Percentiles rank a stretch among this genome's conserved stretches.
These are phyloP conservation scores for Melipona beecheii DNA, from an alignment of 2,888 invertebrate species.

Conservation along the genomic window DNA sequence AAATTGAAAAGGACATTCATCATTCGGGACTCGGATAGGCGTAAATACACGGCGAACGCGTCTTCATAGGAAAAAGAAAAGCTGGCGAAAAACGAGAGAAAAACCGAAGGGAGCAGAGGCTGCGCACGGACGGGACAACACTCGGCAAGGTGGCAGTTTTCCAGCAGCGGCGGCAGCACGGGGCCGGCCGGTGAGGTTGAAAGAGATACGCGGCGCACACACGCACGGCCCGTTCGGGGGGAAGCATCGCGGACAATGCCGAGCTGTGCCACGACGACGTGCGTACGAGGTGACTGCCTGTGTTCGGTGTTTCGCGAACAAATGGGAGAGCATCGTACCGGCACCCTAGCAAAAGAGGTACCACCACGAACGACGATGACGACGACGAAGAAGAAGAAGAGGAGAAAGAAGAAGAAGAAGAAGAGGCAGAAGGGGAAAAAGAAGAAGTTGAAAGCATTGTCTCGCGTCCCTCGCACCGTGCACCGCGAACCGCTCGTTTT, in stretches of 20 bases:
- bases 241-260: constrained; percentile 62
- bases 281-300: constrained; percentile 73
- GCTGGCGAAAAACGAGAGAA: not conserved
- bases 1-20: not conserved
- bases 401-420: constrained; percentile 23
- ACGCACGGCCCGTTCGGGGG: constrained; percentile 13
- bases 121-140: not conserved
- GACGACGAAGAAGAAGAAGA: constrained; percentile 36
- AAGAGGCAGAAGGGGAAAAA: constrained; percentile 57
- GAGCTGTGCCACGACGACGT: constrained; percentile 59
- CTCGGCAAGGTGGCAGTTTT: constrained; percentile 46
- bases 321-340: constrained; percentile 81
- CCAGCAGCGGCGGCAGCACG: constrained; percentile 2
- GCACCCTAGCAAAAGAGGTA: constrained; percentile 64
- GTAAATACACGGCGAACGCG: not conserved
- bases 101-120: no score
- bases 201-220: constrained; percentile 61
- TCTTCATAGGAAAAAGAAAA: not conserved
- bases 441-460: constrained; percentile 80
- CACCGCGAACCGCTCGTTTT: constrained; percentile 57
- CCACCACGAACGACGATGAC: constrained; percentile 3
- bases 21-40: not conserved
- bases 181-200: constrained; percentile 46
- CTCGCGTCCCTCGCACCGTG: constrained; percentile 70
- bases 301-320: constrained; percentile 82